A percentile compares a stretch with the other conserved stretches of the same genome.
phyloP scores from a whole-genome alignment of 2,797 vertebrate species.

The Sebastes matsubarae region DNA sequence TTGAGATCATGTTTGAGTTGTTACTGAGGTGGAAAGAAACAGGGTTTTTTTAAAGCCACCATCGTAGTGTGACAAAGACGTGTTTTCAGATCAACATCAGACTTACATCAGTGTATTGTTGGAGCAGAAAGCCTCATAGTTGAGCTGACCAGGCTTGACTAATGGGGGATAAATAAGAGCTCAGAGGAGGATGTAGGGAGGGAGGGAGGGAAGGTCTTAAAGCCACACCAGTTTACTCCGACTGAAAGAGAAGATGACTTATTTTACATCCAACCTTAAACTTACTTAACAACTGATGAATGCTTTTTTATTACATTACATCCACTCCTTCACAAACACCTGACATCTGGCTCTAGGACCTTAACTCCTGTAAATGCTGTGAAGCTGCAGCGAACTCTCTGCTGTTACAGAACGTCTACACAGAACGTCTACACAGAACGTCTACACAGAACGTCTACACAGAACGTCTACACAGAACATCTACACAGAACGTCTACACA shows the following conservation, averaged over 20 bases:
- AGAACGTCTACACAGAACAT: too few relatives aligned
- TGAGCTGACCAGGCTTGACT: constrained; percentile 61
- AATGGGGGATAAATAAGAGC: constrained; percentile 61
- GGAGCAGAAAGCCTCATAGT: constrained; percentile 42
- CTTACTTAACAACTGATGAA: background rate
- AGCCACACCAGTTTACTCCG: constrained; percentile 13
- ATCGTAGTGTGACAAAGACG: constrained; percentile 24
- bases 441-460: too few relatives aligned
- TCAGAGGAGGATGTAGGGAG: constrained; percentile 16
- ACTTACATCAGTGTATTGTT: constrained; percentile 51
- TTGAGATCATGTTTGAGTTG: background rate
- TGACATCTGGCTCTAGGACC: background rate
- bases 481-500: too few relatives aligned
- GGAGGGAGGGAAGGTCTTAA: constrained; percentile 15
- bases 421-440: too few relatives aligned
- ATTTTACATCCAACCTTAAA: background rate
- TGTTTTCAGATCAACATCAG: constrained; percentile 42
- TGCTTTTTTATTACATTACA: background rate
- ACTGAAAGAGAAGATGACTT: background rate
- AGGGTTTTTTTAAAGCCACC: background rate
- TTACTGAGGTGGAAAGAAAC: background rate
- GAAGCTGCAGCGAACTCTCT: background rate
- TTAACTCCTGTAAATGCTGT: background rate
- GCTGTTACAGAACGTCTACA: background rate
- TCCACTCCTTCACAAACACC: background rate